Evolutionary conservation across 2,113 vertebrate species (phyloP).

Genomic region (Sebastes schlegelii): DNA sequence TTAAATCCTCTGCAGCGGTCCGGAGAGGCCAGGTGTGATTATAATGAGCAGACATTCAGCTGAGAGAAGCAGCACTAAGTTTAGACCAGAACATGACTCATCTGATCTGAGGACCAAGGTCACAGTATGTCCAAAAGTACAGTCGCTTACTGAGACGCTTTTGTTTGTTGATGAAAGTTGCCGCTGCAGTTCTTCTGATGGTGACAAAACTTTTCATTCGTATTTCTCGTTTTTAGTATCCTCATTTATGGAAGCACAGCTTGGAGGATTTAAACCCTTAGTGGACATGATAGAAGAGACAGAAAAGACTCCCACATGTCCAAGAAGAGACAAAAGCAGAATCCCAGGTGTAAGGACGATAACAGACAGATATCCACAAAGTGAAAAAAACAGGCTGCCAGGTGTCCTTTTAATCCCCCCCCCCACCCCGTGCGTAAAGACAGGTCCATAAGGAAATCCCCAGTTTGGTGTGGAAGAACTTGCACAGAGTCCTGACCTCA

Average conservation of each 20-base stretch:
- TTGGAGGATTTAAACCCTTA: neutral
- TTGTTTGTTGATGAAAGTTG: neutral
- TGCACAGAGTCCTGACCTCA: neutral
- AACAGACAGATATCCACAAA: neutral
- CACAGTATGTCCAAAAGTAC: neutral
- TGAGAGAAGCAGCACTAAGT: slow-evolving; percentile 28
- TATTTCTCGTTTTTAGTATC: too few species aligned
- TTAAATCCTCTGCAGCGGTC: slow-evolving; percentile 24
- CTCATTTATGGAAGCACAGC: neutral
- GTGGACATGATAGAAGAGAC: neutral
- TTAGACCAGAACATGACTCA: slow-evolving; percentile 35
- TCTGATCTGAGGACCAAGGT: slow-evolving; percentile 6
- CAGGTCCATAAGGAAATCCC: neutral
- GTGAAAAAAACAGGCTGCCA: neutral
- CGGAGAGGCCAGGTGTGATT: slow-evolving; percentile 43
- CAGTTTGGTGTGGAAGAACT: neutral
- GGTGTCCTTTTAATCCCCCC: neutral
- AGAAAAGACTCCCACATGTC: neutral
- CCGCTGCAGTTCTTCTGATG: neutral
- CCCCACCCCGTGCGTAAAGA: neutral
- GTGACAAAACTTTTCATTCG: too few species aligned
- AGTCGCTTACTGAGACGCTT: neutral
- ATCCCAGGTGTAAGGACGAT: neutral
- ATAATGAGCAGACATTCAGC: slow-evolving; percentile 36
- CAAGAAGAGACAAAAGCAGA: neutral